These are phyloP conservation scores for Pogonocichla stellata DNA, from an alignment of 2,113 vertebrate species.

Conservation along the genomic window DNA sequence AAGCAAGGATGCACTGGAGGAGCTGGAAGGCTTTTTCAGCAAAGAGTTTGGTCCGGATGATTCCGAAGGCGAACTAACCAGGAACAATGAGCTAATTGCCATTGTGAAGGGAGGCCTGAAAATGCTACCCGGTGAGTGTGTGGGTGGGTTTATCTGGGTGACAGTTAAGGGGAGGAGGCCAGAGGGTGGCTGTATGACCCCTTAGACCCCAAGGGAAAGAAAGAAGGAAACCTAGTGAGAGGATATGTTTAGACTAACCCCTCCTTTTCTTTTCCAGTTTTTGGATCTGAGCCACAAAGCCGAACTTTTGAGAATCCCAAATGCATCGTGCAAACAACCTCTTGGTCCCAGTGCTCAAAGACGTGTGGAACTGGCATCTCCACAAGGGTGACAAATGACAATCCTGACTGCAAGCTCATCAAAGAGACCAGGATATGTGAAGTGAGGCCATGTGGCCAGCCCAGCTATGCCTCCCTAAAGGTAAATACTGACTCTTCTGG, in stretches of 20 bases:
- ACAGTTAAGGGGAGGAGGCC: background rate
- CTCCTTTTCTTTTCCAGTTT: slow-evolving; percentile 59
- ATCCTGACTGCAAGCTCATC: slow-evolving; percentile 89
- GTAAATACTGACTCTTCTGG: slow-evolving; percentile 70
- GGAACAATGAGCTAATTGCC: slow-evolving; percentile 91
- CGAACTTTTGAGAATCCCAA: slow-evolving; percentile 86
- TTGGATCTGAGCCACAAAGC: slow-evolving; percentile 77
- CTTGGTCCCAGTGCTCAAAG: slow-evolving; percentile 97
- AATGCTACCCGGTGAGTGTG: slow-evolving; percentile 89
- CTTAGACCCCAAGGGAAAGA: background rate
- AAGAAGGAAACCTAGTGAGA: background rate
- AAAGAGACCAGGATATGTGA: slow-evolving; percentile 95
- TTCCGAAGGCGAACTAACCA: slow-evolving; percentile 86
- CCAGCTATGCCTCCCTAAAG: slow-evolving; percentile 86
- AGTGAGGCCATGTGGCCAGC: slow-evolving; percentile 92
- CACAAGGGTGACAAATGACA: slow-evolving; percentile 95
- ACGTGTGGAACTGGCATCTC: slow-evolving; percentile 95
- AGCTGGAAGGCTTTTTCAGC: slow-evolving; percentile 78
- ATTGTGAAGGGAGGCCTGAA: slow-evolving; percentile 86
- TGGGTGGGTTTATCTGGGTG: background rate
- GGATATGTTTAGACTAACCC: background rate
- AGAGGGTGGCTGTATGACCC: background rate
- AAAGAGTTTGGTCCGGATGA: slow-evolving; percentile 79
- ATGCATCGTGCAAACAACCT: slow-evolving; percentile 94
- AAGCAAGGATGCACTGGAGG: slow-evolving; percentile 75